Evolutionary conservation across 2,888 invertebrate species (phyloP), one percentile per base, ranked within the genome.

Genomic region (Melinaea marsaeus): DNA sequence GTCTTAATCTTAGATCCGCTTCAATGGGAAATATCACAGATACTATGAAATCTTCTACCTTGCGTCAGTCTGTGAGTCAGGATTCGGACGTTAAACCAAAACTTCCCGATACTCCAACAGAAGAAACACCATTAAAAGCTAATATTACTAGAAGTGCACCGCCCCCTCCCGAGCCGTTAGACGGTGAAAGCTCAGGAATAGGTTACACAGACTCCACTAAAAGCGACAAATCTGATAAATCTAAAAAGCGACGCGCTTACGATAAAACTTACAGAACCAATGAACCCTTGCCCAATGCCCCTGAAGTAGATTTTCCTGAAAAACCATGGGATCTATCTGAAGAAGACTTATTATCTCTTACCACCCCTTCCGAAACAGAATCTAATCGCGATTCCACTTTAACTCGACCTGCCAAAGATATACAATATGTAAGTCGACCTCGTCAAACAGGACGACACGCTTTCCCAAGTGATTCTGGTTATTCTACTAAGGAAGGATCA

Each of bases 241-340:
- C 91, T 59, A 94, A 93, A 85, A 95, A 94, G 81, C 92, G 94
- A 73, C 92, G 94, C 71, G 93, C 92, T 72, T 97, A 96, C 81
- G 97, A 97, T 79, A 94, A 93, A 83, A 94, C 94, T 60, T 97
- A 97, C 83, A 92, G 94, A 71, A 97, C 97, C 9, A 92, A 96
- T 79, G 97, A 97, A 87, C 97, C 97, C 60, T 85, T 97, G 71
- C 91, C 93, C 0, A 92, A 93, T 71, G 93, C 94, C 76, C 96
- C 97, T 51, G 92, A 94, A 68, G 92, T 94, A 73, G 95, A 95
- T 66, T 96, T 96, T 86, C 95, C 95, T 72, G 94, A 95, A 71
- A 96, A 96, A 84, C 93, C 93, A 66, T 95, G 95, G 94, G 95
- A 95, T 80, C 84, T 95, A 61, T 94, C 94, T 65, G 93, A 93